A percentile compares a stretch with the other conserved stretches of the same genome.
Conservation (phyloP, 1,140 invertebrate genomes). For the Tetramorium simillimum region DNA sequence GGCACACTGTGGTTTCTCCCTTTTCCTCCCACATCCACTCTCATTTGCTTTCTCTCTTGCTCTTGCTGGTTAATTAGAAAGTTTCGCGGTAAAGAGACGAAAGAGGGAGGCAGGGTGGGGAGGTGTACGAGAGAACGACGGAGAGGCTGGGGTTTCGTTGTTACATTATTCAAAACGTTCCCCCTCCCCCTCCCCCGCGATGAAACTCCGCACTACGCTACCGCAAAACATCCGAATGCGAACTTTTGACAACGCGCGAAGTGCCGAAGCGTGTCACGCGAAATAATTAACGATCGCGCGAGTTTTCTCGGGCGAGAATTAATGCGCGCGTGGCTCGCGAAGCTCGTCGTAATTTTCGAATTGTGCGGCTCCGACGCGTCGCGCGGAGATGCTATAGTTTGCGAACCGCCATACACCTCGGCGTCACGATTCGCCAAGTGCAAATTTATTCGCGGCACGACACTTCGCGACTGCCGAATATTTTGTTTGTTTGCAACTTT, state of each 20-base stretch:
- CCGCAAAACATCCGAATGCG: slow-evolving; percentile 79
- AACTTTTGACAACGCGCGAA: slow-evolving; percentile 83
- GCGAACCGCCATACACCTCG: neutral
- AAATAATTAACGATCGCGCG: slow-evolving; percentile 84
- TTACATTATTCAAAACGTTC: slow-evolving; percentile 84
- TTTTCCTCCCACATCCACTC: slow-evolving; percentile 25
- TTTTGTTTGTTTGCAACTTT: slow-evolving; percentile 56
- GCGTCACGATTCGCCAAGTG: slow-evolving; percentile 29
- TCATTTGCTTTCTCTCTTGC: slow-evolving; percentile 48
- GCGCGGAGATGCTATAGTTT: slow-evolving; percentile 1
- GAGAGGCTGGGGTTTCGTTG: slow-evolving; percentile 72
- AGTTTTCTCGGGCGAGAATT: slow-evolving; percentile 80
- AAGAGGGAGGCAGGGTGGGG: slow-evolving; percentile 44
- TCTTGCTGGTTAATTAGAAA: slow-evolving; percentile 84
- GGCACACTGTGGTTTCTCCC: slow-evolving; percentile 61
- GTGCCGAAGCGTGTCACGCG: slow-evolving; percentile 82
- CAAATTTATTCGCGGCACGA: slow-evolving; percentile 39
- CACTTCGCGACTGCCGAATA: slow-evolving; percentile 23
- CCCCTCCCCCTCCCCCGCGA: slow-evolving; percentile 59
- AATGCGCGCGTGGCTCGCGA: slow-evolving; percentile 44
- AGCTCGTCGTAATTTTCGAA: slow-evolving; percentile 48
- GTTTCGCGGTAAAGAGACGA: slow-evolving; percentile 76
- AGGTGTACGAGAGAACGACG: neutral
- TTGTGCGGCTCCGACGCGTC: slow-evolving; percentile 32
- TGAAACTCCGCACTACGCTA: slow-evolving; percentile 76